Conservation (phyloP, 2,113 vertebrate genomes). For the Patagioenas fasciata region DNA sequence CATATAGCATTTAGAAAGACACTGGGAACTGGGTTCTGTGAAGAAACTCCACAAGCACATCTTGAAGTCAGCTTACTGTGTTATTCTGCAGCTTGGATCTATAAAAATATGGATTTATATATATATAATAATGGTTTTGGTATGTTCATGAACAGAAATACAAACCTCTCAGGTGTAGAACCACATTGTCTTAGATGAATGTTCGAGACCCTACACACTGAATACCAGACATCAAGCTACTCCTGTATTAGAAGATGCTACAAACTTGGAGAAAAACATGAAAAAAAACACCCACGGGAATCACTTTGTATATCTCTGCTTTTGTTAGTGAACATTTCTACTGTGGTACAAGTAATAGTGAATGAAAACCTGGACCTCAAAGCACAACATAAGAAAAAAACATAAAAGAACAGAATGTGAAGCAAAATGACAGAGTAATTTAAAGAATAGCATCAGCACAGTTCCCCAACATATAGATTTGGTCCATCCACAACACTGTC, state of each 20-base stretch:
- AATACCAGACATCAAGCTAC: neutral
- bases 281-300: neutral
- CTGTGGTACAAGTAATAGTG: neutral
- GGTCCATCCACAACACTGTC: neutral
- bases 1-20: neutral
- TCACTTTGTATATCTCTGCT: neutral
- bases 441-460: neutral
- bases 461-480: neutral
- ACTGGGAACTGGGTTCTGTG: neutral
- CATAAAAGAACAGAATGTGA: neutral
- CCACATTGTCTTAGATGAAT: neutral
- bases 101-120: neutral
- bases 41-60: neutral
- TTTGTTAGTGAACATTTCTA: neutral
- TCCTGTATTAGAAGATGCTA: neutral
- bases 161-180: neutral
- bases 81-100: neutral
- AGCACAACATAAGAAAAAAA: neutral
- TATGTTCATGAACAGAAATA: neutral
- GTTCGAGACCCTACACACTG: neutral
- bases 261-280: neutral
- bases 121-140: neutral
- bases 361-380: neutral
- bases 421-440: neutral
- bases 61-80: neutral